phyloP scores from a whole-genome alignment of 2,113 vertebrate species.

The Rhabdornis inornatus region DNA sequence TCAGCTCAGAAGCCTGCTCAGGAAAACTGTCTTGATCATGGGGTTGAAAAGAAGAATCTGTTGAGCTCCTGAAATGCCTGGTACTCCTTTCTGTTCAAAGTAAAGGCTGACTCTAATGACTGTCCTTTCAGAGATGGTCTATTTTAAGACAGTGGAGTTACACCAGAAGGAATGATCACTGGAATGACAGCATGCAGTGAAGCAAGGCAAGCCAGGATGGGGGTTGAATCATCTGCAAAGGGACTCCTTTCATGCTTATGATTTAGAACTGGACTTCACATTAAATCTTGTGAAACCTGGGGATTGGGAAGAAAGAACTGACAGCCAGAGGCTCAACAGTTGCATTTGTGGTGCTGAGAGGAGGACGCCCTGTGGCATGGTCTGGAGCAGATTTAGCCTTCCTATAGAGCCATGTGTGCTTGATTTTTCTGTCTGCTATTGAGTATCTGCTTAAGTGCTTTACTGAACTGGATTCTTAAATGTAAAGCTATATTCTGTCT shows the following conservation, averaged over 20 bases:
- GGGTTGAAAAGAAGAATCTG: not conserved
- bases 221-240: not conserved
- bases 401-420: not conserved
- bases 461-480: not conserved
- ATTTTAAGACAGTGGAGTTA: not conserved
- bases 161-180: not conserved
- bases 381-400: not conserved
- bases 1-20: not conserved
- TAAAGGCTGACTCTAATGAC: not conserved
- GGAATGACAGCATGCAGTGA: not conserved
- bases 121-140: not conserved
- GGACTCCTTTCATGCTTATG: not conserved
- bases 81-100: not conserved
- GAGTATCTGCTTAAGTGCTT: not conserved
- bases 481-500: not conserved
- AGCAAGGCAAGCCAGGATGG: not conserved
- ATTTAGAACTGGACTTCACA: not conserved
- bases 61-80: not conserved
- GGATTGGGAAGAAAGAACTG: not conserved
- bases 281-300: not conserved
- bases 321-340: not conserved
- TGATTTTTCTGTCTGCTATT: not conserved
- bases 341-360: not conserved
- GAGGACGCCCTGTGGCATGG: accelerated
- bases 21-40: not conserved